These are phyloP conservation scores for Ammodytes dubius DNA, from an alignment of 2,113 vertebrate genomes.

Conservation along the genomic window DNA sequence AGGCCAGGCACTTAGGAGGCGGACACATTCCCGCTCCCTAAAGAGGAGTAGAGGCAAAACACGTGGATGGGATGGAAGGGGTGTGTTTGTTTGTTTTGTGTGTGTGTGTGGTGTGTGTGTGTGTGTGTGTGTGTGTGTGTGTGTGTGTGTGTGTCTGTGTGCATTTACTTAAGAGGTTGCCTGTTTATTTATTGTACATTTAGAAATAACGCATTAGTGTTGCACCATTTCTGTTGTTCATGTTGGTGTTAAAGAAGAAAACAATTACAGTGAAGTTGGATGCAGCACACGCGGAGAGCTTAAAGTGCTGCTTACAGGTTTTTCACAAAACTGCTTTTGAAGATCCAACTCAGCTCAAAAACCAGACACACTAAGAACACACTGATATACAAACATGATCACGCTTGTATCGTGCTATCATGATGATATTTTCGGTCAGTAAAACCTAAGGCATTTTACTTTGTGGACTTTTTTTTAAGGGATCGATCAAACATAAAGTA, in stretches of 20 bases:
- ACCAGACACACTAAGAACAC: background rate
- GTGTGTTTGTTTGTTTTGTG: too few relatives aligned
- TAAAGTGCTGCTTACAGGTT: constrained; percentile 24
- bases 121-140: too few relatives aligned
- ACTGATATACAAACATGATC: constrained; percentile 23
- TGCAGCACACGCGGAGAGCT: constrained; percentile 29
- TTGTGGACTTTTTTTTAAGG: constrained; percentile 20
- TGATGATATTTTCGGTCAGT: background rate
- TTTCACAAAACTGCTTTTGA: constrained; percentile 12
- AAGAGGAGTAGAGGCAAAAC: constrained; percentile 29
- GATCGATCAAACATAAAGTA: constrained; percentile 56
- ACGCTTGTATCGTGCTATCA: constrained; percentile 14
- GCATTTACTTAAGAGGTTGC: constrained; percentile 20
- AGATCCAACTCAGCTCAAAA: constrained; percentile 25
- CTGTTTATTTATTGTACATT: constrained; percentile 46
- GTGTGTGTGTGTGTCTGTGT: background rate
- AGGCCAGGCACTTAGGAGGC: constrained; percentile 70
- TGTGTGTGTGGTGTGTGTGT: too few relatives aligned
- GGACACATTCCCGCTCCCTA: constrained; percentile 49
- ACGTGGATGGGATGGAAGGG: background rate
- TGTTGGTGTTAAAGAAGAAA: constrained; percentile 33
- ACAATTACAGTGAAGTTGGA: constrained; percentile 36
- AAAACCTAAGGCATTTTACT: constrained; percentile 23
- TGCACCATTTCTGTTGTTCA: background rate
- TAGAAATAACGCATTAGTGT: constrained; percentile 49